Evolutionary conservation across 2,113 vertebrate genomes (phyloP).

Genomic region (Gracilinanus agilis): DNA sequence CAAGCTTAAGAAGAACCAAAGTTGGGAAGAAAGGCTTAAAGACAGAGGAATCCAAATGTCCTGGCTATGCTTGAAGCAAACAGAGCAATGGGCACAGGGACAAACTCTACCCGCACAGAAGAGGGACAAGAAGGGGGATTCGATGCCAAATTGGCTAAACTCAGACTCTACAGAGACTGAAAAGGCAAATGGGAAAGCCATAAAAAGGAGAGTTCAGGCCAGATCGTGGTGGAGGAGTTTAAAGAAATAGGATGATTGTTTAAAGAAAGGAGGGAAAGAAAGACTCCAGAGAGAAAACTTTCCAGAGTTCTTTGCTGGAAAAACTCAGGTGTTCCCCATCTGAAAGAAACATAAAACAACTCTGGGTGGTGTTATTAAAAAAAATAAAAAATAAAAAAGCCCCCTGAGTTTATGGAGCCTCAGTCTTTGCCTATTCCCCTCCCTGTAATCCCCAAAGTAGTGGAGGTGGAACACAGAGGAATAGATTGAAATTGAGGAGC

Average conservation of each 20-base stretch:
- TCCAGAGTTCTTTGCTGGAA: constrained; percentile 7
- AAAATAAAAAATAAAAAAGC: neutral
- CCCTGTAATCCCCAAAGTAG: neutral
- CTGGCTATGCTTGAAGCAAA: constrained; percentile 74
- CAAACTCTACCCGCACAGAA: constrained; percentile 70
- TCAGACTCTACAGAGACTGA: constrained; percentile 63
- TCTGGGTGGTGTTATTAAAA: neutral
- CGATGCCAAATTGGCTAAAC: constrained; percentile 74
- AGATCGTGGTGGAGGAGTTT: constrained; percentile 59
- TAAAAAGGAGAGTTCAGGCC: constrained; percentile 42
- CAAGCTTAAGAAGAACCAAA: constrained; percentile 27
- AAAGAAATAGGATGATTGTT: constrained; percentile 67
- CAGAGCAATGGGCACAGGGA: constrained; percentile 74
- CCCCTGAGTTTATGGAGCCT: neutral
- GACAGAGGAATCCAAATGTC: constrained; percentile 65
- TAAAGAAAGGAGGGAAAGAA: neutral
- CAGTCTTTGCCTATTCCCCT: too few relatives aligned
- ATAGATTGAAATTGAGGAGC: neutral
- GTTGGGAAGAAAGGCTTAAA: constrained; percentile 50
- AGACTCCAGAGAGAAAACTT: constrained; percentile 56
- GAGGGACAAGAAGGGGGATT: constrained; percentile 58
- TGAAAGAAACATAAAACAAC: neutral
- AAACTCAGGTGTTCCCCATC: constrained; percentile 44
- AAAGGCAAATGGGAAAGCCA: constrained; percentile 60
- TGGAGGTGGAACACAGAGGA: neutral